Conservation (phyloP, 2,888 invertebrate species). For the Drepanosiphum platanoidis region DNA sequence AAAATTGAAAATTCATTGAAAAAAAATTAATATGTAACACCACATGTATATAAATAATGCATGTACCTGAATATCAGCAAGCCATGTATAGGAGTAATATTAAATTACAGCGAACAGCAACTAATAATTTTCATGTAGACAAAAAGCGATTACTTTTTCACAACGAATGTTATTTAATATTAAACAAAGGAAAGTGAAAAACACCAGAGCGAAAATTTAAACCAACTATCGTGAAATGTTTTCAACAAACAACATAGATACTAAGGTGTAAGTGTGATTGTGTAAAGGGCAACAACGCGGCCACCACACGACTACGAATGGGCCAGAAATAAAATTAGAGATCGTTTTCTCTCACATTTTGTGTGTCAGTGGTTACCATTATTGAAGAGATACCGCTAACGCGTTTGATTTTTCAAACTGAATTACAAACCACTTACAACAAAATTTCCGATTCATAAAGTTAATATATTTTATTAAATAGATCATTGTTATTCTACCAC, state of each 20-base stretch:
- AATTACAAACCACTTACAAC: slow-evolving; percentile 34
- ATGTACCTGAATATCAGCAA: slow-evolving; percentile 31
- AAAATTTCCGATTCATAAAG: slow-evolving; percentile 21
- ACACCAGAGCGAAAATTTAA: neutral
- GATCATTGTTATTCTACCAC: slow-evolving; percentile 34
- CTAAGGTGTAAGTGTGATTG: neutral
- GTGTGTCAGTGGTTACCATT: slow-evolving; percentile 58
- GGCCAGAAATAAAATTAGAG: slow-evolving; percentile 60
- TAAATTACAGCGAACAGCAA: slow-evolving; percentile 1
- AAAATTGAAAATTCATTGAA: neutral
- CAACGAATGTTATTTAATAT: neutral
- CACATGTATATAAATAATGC: neutral
- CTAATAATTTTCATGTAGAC: neutral
- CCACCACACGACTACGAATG: slow-evolving; percentile 37
- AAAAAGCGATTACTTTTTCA: neutral
- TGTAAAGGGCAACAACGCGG: slow-evolving; percentile 31
- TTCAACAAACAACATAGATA: slow-evolving; percentile 29
- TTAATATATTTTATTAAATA: slow-evolving; percentile 24
- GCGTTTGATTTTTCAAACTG: neutral
- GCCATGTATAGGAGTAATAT: neutral
- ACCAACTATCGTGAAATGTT: slow-evolving; percentile 25
- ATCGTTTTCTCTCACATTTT: slow-evolving; percentile 38
- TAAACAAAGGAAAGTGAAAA: neutral
- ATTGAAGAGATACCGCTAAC: slow-evolving; percentile 16
- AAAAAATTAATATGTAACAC: too few species aligned